These are phyloP conservation scores for Lobophora halterata DNA, from an alignment of 2,888 invertebrate genomes.

Conservation along the genomic window DNA sequence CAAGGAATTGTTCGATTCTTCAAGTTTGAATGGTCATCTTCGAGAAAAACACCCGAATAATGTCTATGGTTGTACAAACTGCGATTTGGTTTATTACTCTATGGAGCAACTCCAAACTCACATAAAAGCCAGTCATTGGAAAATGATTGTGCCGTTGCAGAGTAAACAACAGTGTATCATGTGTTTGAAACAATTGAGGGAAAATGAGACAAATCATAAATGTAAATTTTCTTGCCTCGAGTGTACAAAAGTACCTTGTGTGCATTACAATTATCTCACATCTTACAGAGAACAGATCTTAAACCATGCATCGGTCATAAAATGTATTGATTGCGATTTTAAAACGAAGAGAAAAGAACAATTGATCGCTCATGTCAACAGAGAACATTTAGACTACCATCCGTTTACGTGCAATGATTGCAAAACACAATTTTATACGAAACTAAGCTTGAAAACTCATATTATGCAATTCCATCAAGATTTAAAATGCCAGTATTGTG, in stretches of 20 bases:
- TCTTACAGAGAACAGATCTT: conserved; percentile 49
- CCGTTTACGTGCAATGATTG: conserved; percentile 54
- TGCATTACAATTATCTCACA: conserved; percentile 50
- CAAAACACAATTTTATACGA: conserved; percentile 52
- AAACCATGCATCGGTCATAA: conserved; percentile 39
- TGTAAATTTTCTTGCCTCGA: conserved; percentile 52
- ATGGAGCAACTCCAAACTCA: conserved; percentile 43
- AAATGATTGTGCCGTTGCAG: conserved; percentile 25
- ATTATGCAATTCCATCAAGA: conserved; percentile 49
- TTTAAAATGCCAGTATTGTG: conserved; percentile 47
- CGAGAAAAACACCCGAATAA: conserved; percentile 38
- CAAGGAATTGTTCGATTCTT: conserved; percentile 36
- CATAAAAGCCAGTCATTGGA: conserved; percentile 41
- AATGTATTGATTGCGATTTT: conserved; percentile 54
- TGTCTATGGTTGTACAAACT: conserved; percentile 44
- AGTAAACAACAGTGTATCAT: conserved; percentile 40
- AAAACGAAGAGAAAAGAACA: conserved; percentile 48
- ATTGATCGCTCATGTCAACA: conserved; percentile 49
- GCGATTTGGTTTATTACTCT: conserved; percentile 46
- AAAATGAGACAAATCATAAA: conserved; percentile 41
- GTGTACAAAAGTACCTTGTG: conserved; percentile 46
- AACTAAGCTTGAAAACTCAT: conserved; percentile 47
- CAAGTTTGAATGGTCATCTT: conserved; percentile 36
- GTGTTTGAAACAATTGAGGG: conserved; percentile 44
- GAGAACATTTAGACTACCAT: conserved; percentile 54